Percentiles rank a stretch among this genome's conserved stretches.
These are phyloP conservation scores for Sebastes fasciatus DNA, from an alignment of 2,113 vertebrate genomes.

Conservation along the genomic window DNA sequence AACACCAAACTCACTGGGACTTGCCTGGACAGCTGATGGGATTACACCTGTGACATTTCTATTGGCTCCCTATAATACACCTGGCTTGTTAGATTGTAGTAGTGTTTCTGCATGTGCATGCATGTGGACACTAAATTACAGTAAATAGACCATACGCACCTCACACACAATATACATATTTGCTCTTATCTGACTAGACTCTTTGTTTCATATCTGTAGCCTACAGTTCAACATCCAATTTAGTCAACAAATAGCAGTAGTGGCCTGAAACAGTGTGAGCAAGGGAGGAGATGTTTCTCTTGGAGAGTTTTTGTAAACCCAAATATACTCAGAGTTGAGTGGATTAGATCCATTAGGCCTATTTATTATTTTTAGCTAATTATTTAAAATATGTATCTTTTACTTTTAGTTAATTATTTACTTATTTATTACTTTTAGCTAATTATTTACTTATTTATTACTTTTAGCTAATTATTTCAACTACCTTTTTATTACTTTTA, in stretches of 20 bases:
- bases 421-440: too few species aligned
- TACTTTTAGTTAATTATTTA: too few species aligned
- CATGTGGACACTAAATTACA: neutral
- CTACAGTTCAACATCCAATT: neutral
- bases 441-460: too few species aligned
- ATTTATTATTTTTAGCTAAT: too few species aligned
- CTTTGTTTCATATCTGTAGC: neutral
- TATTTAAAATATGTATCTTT: too few species aligned
- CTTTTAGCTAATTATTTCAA: too few species aligned
- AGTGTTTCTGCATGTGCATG: neutral
- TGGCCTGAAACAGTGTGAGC: neutral
- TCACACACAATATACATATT: neutral
- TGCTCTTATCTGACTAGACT: neutral
- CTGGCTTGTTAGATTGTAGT: neutral
- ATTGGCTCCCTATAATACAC: neutral
- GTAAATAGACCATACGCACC: neutral
- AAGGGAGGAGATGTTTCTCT: neutral
- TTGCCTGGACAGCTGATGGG: neutral
- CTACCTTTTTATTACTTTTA: too few species aligned
- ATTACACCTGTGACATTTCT: constrained; percentile 45
- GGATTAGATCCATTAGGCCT: constrained; percentile 23
- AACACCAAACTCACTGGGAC: constrained; percentile 3
- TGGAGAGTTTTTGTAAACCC: constrained; percentile 37
- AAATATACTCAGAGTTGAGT: constrained; percentile 44
- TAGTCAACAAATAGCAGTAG: neutral